A percentile compares a stretch with the other conserved stretches of the same genome.
Evolutionary conservation across 2,113 vertebrate genomes (phyloP).

Genomic region (Ageneiosus marmoratus): DNA sequence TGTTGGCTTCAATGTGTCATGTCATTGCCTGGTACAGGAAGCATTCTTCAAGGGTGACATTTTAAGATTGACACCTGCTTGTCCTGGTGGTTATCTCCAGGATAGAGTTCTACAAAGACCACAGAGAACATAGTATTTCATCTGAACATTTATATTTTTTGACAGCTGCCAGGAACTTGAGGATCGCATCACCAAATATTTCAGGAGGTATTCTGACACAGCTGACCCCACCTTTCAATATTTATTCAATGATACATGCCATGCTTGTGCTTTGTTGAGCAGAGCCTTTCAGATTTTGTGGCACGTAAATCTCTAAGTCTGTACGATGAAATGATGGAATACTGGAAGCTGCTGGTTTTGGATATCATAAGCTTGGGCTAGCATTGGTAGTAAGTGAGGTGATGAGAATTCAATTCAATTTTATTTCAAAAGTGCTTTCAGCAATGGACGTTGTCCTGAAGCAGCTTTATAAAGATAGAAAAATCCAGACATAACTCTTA

Average conservation of each 20-base stretch:
- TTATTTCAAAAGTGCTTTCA: no score
- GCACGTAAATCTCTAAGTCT: not conserved
- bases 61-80: not conserved
- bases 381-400: no score
- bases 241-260: not conserved
- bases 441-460: no score
- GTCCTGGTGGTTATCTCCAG: no score
- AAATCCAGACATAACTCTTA: no score
- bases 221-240: not conserved
- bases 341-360: not conserved
- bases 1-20: not conserved
- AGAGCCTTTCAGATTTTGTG: not conserved
- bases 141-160: not conserved
- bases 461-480: no score
- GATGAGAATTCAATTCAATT: not conserved
- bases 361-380: not conserved
- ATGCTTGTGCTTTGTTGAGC: not conserved
- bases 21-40: not conserved
- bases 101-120: not conserved
- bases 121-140: not conserved
- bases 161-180: not conserved
- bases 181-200: not conserved
- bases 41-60: not conserved
- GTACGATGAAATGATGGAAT: not conserved
- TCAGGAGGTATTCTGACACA: not conserved